A percentile compares a stretch with the other conserved stretches of the same genome.
These are phyloP conservation scores for Pholis gunnellus DNA, from an alignment of 2,113 vertebrate species.

Conservation along the genomic window DNA sequence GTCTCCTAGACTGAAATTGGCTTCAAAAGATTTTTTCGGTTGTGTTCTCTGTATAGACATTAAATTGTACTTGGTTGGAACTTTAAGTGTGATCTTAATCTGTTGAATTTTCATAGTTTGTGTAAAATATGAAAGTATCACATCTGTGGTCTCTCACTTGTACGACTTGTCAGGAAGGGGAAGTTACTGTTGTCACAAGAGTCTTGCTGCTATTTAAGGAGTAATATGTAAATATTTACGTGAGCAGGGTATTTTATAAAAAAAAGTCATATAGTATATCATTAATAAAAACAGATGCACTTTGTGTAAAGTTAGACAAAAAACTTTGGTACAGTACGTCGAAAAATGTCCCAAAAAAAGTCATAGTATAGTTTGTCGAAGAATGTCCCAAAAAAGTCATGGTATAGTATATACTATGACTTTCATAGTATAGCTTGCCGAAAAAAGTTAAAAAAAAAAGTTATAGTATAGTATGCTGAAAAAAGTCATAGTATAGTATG, in stretches of 20 bases:
- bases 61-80: slow-evolving; percentile 60
- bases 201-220: not conserved
- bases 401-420: too few species aligned
- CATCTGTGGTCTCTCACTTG: not conserved
- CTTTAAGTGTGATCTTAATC: not conserved
- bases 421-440: not conserved
- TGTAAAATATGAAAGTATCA: not conserved
- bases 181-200: not conserved
- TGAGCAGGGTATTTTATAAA: too few species aligned
- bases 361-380: not conserved
- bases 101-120: not conserved
- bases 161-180: not conserved
- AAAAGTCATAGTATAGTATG: too few species aligned
- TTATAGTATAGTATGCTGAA: not conserved
- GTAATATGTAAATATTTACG: too few species aligned
- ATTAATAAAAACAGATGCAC: too few species aligned
- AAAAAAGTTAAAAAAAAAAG: not conserved
- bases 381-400: too few species aligned
- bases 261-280: too few species aligned
- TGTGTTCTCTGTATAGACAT: slow-evolving; percentile 47
- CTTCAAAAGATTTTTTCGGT: slow-evolving; percentile 46
- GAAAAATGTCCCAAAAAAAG: too few species aligned
- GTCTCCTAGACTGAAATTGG: slow-evolving; percentile 24
- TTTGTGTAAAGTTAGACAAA: too few species aligned
- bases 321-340: too few species aligned